Percentiles rank a stretch among this genome's conserved stretches.
These are phyloP conservation scores for Acanthosepion lycidas DNA, from an alignment of 2,888 invertebrate species.

Conservation along the genomic window DNA sequence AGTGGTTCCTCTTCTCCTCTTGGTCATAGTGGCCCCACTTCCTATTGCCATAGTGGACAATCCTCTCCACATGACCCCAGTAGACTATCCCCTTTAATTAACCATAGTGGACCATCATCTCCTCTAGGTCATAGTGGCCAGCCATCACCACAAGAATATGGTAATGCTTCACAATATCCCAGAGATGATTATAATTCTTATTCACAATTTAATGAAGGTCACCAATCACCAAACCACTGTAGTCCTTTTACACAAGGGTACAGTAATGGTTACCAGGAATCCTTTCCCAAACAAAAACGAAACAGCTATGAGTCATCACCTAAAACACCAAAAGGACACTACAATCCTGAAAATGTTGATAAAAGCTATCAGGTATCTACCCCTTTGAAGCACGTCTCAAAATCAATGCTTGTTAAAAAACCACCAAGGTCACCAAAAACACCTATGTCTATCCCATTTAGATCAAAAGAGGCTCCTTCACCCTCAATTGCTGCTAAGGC, in stretches of 20 bases:
- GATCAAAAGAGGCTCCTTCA: not conserved
- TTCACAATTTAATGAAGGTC: not conserved
- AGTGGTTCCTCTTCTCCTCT: not conserved
- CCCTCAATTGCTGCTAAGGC: constrained; percentile 34
- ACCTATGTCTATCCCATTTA: not conserved
- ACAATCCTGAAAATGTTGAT: constrained; percentile 38
- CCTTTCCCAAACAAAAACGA: not conserved
- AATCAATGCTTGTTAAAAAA: not conserved
- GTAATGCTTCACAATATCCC: not conserved
- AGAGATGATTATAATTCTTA: not conserved
- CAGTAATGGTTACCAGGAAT: not conserved
- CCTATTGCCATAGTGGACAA: not conserved
- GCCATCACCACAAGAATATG: not conserved
- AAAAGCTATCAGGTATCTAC: not conserved
- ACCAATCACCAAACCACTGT: not conserved
- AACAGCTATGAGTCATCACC: not conserved
- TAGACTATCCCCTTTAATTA: not conserved
- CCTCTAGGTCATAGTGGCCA: not conserved
- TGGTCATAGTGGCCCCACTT: not conserved
- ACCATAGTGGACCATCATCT: not conserved
- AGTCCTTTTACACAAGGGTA: not conserved
- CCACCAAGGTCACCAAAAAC: constrained; percentile 41
- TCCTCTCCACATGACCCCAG: not conserved
- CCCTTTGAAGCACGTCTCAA: constrained; percentile 23
- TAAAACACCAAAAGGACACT: not conserved